These are phyloP conservation scores for Tipula vernalis DNA, from an alignment of 2,888 invertebrate genomes.

Conservation along the genomic window DNA sequence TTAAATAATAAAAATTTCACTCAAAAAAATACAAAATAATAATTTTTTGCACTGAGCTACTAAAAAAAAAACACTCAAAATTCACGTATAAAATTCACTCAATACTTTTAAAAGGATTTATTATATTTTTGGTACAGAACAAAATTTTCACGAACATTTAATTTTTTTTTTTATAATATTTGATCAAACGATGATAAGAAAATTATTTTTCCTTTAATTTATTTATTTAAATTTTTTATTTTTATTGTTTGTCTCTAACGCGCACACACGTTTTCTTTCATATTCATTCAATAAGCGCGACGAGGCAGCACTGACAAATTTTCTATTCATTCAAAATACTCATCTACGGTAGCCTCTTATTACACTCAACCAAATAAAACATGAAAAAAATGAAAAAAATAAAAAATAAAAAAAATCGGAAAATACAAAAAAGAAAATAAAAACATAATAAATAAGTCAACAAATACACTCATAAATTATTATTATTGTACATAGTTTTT, in stretches of 20 bases:
- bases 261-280: neutral
- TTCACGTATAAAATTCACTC: neutral
- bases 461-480: neutral
- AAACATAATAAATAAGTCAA: neutral
- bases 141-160: neutral
- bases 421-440: neutral
- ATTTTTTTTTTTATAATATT: neutral
- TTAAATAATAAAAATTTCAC: neutral
- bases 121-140: neutral
- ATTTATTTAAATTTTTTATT: neutral
- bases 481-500: neutral
- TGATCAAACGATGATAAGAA: neutral
- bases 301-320: constrained; percentile 4
- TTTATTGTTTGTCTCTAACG: neutral
- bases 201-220: neutral
- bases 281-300: neutral
- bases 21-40: neutral
- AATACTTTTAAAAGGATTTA: neutral
- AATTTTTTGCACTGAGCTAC: neutral
- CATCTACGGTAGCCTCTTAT: neutral
- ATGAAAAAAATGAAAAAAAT: neutral
- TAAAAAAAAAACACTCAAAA: neutral
- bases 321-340: constrained; percentile 4
- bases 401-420: neutral
- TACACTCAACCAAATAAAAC: neutral